Evolutionary conservation across 64 coral and sea anemone genomes (phyloP).

Genomic region (Trachythela sp.): DNA sequence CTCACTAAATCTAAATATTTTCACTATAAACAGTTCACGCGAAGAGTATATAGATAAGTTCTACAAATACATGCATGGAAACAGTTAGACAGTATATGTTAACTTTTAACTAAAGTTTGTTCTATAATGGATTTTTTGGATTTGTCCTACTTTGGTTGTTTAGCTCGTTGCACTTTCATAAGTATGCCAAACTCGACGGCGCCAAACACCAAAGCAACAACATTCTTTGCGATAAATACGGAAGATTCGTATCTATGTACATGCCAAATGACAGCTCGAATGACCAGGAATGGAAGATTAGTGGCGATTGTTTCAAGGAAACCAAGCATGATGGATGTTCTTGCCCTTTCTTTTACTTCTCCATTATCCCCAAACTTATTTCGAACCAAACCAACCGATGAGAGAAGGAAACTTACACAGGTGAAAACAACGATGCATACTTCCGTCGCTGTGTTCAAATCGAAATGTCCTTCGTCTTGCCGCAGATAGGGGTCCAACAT

Average conservation of each 20-base stretch:
- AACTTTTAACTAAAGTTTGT: too few relatives aligned
- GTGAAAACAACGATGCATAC: background rate
- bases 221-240: conserved; percentile 7
- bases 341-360: background rate
- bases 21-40: too few relatives aligned
- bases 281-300: background rate
- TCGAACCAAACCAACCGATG: background rate
- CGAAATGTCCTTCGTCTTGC: background rate
- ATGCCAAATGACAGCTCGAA: background rate
- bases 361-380: background rate
- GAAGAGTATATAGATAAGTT: too few relatives aligned
- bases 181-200: background rate
- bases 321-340: background rate
- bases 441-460: background rate
- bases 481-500: background rate
- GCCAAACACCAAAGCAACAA: background rate
- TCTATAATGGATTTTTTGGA: too few relatives aligned
- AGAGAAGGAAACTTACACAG: background rate
- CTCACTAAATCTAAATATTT: too few relatives aligned
- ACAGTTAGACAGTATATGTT: too few relatives aligned
- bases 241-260: background rate
- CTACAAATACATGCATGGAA: too few relatives aligned
- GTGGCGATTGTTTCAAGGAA: background rate
- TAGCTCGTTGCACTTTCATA: background rate
- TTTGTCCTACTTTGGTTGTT: too few relatives aligned